phyloP scores from a whole-genome alignment of 2,797 vertebrate species.

The Pseudomugil tenellus region DNA sequence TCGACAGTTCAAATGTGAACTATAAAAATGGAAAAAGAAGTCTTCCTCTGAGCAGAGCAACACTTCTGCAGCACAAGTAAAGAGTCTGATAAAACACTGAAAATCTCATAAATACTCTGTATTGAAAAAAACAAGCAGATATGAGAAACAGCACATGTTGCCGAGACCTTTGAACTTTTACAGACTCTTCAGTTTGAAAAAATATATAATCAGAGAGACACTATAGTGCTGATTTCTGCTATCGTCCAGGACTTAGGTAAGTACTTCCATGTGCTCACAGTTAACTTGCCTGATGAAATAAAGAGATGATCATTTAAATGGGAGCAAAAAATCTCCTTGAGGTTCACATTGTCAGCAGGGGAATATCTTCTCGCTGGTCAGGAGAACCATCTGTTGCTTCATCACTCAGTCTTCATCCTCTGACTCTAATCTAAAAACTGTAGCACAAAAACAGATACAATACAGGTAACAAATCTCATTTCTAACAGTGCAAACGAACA shows the following conservation, averaged over 20 bases:
- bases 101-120: neutral
- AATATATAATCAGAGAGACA: constrained; percentile 7
- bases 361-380: constrained; percentile 11
- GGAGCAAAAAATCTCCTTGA: neutral
- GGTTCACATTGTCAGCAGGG: constrained; percentile 3
- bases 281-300: constrained; percentile 4
- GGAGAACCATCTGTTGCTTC: constrained; percentile 16
- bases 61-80: neutral
- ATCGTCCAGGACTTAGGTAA: neutral
- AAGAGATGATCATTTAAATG: neutral
- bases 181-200: constrained; percentile 5
- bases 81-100: constrained; percentile 9
- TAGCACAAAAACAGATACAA: neutral
- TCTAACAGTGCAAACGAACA: neutral
- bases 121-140: neutral
- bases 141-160: neutral
- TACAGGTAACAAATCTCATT: neutral
- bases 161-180: constrained; percentile 2
- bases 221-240: neutral
- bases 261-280: constrained; percentile 11
- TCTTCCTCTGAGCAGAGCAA: neutral
- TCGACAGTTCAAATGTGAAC: neutral
- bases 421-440: constrained; percentile 13
- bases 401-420: constrained; percentile 6
- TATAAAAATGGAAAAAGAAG: neutral